These are phyloP conservation scores for Zalophus californianus DNA, from an alignment of 2,797 vertebrate genomes.

Conservation along the genomic window DNA sequence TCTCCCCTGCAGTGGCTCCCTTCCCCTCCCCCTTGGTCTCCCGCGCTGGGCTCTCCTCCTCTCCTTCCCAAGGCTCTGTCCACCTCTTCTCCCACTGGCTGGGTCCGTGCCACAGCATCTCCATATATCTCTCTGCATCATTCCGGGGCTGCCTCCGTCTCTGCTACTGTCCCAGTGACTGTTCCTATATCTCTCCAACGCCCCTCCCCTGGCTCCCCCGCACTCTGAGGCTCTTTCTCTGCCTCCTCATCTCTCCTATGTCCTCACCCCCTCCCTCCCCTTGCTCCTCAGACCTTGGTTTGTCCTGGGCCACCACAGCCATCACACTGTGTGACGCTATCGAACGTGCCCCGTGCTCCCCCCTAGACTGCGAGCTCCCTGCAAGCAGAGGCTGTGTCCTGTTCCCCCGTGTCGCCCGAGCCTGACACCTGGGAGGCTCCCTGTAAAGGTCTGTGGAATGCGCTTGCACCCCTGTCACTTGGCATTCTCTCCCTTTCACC, in stretches of 20 bases:
- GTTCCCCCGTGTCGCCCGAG: background rate
- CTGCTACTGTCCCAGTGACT: background rate
- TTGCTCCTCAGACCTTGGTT: background rate
- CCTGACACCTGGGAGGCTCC: background rate
- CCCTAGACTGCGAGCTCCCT: background rate
- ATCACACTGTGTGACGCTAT: background rate
- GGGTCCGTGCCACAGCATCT: background rate
- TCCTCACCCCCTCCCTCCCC: background rate
- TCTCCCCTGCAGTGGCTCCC: background rate
- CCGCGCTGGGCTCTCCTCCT: background rate
- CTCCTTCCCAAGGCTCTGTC: background rate
- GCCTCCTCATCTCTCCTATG: background rate
- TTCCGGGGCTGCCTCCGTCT: constrained; percentile 8
- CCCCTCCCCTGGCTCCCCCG: constrained; percentile 5
- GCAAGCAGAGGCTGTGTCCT: background rate
- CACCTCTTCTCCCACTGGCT: background rate
- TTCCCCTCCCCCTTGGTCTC: background rate
- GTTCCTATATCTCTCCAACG: background rate
- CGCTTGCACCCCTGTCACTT: background rate
- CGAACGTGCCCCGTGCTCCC: background rate
- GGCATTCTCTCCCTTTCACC: background rate
- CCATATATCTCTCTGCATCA: background rate
- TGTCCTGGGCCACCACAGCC: background rate
- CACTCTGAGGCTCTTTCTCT: constrained; percentile 28
- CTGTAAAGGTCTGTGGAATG: background rate